These are phyloP conservation scores for Hydropsyche betteni DNA, from an alignment of 2,888 invertebrate genomes.

Conservation along the genomic window DNA sequence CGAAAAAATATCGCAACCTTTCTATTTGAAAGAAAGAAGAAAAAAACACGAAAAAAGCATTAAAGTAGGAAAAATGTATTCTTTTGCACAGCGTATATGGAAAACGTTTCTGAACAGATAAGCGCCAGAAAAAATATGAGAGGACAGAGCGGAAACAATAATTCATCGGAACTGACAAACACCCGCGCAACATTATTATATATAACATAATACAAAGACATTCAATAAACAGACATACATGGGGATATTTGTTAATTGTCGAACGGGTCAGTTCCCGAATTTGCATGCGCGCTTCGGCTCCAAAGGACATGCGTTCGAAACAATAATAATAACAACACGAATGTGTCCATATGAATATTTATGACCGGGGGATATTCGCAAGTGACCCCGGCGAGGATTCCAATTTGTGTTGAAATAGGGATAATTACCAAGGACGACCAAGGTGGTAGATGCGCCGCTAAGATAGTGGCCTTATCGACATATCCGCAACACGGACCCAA, in stretches of 20 bases:
- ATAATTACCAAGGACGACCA: conserved; percentile 29
- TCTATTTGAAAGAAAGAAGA: no score
- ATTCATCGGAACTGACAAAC: not conserved
- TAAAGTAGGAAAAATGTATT: no score
- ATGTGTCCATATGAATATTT: conserved; percentile 33
- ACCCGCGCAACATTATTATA: not conserved
- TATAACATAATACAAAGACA: not conserved
- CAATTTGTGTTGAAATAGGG: conserved; percentile 32
- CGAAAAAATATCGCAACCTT: no score
- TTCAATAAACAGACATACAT: no score
- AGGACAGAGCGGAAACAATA: not conserved
- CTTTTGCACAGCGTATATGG: not conserved
- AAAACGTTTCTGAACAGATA: conserved; percentile 7
- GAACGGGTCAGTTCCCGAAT: no score
- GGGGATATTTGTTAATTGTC: not conserved
- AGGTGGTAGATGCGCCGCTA: conserved; percentile 5
- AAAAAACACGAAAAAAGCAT: no score
- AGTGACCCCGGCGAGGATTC: conserved; percentile 27
- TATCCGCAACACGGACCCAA: conserved; percentile 11
- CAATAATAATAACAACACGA: conserved; percentile 3
- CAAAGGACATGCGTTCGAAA: conserved; percentile 6
- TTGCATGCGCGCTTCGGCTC: not conserved
- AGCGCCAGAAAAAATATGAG: conserved; percentile 6
- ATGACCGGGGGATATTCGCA: conserved; percentile 31
- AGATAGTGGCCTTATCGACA: conserved; percentile 11